Base-by-base conservation (phyloP, 1,140 invertebrate genomes). In the Drosophila subpulchrella region DNA sequence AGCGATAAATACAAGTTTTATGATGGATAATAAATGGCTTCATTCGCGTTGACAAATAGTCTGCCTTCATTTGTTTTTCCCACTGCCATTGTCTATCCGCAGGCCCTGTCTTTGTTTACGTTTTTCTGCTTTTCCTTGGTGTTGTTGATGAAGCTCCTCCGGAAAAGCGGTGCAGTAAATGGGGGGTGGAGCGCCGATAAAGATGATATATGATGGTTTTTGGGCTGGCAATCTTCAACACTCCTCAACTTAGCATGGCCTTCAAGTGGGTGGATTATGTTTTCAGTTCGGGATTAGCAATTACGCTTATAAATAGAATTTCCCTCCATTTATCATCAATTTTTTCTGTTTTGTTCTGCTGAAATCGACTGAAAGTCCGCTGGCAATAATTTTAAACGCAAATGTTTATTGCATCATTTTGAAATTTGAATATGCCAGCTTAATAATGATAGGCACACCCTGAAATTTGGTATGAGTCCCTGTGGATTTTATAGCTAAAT, bases 11-110 rank as follows among this genome's bases (percentile, higher is more conserved):
- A 91, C 85, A 91, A 91, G 89, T 91, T 91, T 91, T 91, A 91
- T 91, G 89, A 91, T 91, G 89, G 89, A 91, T 91, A 91, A 91
- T 91, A 91, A 91, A 91, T 91, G 89, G 89, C 89, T 91, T 91
- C 89, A 91, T 91, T 91, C 89, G 79, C 81, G 89, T 91, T 91
- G 89, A 91, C 89, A 91, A 91, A 91, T 91, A 91, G 89, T 91
- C 84, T 81, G 80, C 79, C 82, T 89, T 88, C 83, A 89, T 88
- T 88, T 88, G 72, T 79, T 83, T 80, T 75, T 67, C 55, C 56
- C 74, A 41, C 55, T 47, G 60, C 46, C 46, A 56, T 42, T 63
- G 47, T 75, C 42, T 75, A 42, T 53, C 46, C 71, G 36, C 46
- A 11, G 46, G 44, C 59, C 46, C 61, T 62, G 63, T 61, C 54